Base-by-base conservation (phyloP, 92 coral and sea anemone genomes). In the Meandrina meandrites region DNA sequence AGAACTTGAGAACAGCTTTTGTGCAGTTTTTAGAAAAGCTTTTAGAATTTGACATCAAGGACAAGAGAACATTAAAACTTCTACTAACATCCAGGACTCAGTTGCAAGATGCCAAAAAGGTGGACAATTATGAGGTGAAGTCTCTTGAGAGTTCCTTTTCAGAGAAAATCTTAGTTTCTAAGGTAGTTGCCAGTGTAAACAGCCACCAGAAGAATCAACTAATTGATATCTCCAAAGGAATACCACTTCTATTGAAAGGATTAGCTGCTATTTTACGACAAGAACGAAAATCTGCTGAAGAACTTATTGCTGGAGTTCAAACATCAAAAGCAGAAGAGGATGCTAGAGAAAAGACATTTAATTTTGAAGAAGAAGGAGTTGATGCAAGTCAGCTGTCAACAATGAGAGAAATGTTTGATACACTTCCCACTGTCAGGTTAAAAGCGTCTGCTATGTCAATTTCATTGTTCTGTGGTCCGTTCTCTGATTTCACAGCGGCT, bases 401-500 rank as follows among this genome's bases (percentile, higher is more conserved):
- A 56, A 82, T 93, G 1, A 76, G 54, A 69, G 92, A 72, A 68
- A 83, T 89, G 81, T 91, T 93, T 79, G 82, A 86, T 56, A 42
- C 92, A 14, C 66, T 93, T 3, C 76, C 94, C 19, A 80, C 79
- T 37, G 90, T 79, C 17, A 88, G 81, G 36, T 84, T 86, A 30
- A 87, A 84, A 84, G 89, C 79, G 30, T 83, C 91, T 73, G 93
- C 93, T 22, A 88, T 93, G 15, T 84, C 75, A 31, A 73, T 93
- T 45, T 88, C 96, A 22, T 75, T 93, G 64, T 92, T 93, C 54
- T 73, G 88, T 28, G 80, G 80, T 5, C 87, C 92, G 35, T 93
- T 93, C 73, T 71, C 94, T 40, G 88, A 62, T 28, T 54, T 82
- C 6, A 86, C 88, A 73, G 94, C 96, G 34, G 81, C 79, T 77